These are phyloP conservation scores for Philereme transversata DNA, from an alignment of 2,888 invertebrate genomes.

Conservation along the genomic window DNA sequence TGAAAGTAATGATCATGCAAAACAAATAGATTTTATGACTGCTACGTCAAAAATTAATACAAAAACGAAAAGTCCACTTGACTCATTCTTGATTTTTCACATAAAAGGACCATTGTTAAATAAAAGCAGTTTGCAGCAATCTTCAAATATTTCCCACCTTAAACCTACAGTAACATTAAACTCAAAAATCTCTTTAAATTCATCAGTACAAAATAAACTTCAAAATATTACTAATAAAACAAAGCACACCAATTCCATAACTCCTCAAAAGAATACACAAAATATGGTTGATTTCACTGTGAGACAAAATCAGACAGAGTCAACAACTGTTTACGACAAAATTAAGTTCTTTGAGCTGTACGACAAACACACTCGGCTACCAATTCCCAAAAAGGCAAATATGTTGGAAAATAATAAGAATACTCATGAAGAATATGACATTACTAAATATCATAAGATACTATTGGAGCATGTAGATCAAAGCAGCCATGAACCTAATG, in stretches of 20 bases:
- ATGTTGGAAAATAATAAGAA: slow-evolving; percentile 29
- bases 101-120: slow-evolving; percentile 21
- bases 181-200: neutral
- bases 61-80: slow-evolving; percentile 25
- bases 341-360: slow-evolving; percentile 74
- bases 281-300: slow-evolving; percentile 3
- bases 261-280: neutral
- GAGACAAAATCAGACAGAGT: slow-evolving; percentile 7
- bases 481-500: slow-evolving; percentile 41
- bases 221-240: neutral
- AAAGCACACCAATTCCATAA: neutral
- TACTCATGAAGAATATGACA: slow-evolving; percentile 32
- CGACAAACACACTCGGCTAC: slow-evolving; percentile 55
- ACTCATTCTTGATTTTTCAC: slow-evolving; percentile 34
- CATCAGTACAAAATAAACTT: neutral
- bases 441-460: slow-evolving; percentile 36
- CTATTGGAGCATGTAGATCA: slow-evolving; percentile 50
- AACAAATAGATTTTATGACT: slow-evolving; percentile 34
- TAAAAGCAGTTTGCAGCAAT: neutral
- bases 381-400: slow-evolving; percentile 27
- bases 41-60: slow-evolving; percentile 25
- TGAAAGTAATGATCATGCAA: slow-evolving; percentile 47
- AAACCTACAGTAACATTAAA: neutral
- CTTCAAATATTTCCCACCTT: neutral
- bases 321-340: slow-evolving; percentile 55